phyloP scores from a whole-genome alignment of 2,888 invertebrate genomes.

The Fissipunctia ypsillon region DNA sequence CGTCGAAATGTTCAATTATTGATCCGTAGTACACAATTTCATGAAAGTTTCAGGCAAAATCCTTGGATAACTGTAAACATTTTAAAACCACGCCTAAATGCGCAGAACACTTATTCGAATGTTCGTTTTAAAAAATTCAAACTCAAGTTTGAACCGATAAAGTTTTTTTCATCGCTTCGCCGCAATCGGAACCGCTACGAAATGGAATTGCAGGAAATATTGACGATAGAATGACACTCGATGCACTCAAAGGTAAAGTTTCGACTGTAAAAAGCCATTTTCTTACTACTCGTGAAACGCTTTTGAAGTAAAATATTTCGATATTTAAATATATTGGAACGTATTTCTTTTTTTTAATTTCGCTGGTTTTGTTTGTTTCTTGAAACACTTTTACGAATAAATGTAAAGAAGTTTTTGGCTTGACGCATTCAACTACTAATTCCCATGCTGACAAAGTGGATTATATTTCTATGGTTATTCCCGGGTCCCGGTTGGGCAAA shows the following conservation, averaged over 20 bases:
- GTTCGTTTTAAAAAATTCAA: constrained; percentile 52
- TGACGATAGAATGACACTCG: constrained; percentile 76
- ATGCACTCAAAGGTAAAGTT: constrained; percentile 75
- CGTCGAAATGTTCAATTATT: not conserved
- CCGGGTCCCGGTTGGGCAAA: too few species aligned
- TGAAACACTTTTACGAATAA: not conserved
- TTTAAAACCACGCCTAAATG: constrained; percentile 55
- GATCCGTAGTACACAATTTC: constrained; percentile 5
- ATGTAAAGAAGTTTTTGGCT: too few species aligned
- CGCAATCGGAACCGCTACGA: constrained; percentile 62
- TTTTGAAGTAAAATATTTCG: constrained; percentile 70
- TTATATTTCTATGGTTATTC: too few species aligned
- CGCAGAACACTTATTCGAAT: constrained; percentile 47
- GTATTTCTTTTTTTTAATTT: constrained; percentile 4
- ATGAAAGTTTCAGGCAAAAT: not conserved
- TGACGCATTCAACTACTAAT: not conserved
- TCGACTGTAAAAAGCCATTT: constrained; percentile 76
- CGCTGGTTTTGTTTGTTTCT: not conserved
- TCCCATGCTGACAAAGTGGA: not conserved
- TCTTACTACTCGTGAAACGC: constrained; percentile 70
- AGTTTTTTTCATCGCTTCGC: constrained; percentile 62
- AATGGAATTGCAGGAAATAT: constrained; percentile 73
- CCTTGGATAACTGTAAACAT: constrained; percentile 1
- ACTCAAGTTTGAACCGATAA: constrained; percentile 57
- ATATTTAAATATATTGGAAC: constrained; percentile 63